Evolutionary conservation across 2,888 invertebrate species (phyloP), one percentile per base, ranked within the genome.

Genomic region (Heliconius sara): DNA sequence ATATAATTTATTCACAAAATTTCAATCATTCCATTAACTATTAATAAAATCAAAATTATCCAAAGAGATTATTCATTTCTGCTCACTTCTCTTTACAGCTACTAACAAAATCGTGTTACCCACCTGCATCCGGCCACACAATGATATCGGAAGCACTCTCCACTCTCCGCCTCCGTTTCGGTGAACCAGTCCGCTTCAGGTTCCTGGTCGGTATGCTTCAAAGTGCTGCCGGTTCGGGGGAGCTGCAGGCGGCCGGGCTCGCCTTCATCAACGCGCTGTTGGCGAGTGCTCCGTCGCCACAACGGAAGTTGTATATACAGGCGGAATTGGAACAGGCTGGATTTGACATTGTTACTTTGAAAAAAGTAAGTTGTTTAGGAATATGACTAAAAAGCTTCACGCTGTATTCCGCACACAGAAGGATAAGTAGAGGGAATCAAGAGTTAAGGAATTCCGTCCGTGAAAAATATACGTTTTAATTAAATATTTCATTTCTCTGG

Each of bases 141-240:
- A 97, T 98, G 83, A 98, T 99, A 25, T 97, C 98, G 0, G 99
- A 99, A 91, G 98, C 99, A 0, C 96, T 99, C 84, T 98, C 98
- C 0, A 98, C 98, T 0, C 95, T 99, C 77, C 96, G 99, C 63
- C 95, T 99, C 10, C 96, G 98, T 80, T 98, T 98, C 89, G 98
- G 98, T 6, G 99, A 99, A 89, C 98, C 99, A 0, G 98, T 99
- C 10, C 96, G 99, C 88, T 99, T 99, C 92, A 96, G 99, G 81
- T 97, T 99, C 88, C 96, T 99, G 0, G 97, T 98, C 12, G 98
- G 98, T 2, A 98, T 98, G 96, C 95, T 99, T 80, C 97, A 97
- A 86, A 98, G 98, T 79, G 96, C 97, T 0, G 97, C 97, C 25
- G 97, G 97, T 0, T 96, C 96, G 0, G 97, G 97, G 0, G 97